Base-by-base conservation (phyloP, 2,113 vertebrate genomes). In the Theristicus caerulescens region DNA sequence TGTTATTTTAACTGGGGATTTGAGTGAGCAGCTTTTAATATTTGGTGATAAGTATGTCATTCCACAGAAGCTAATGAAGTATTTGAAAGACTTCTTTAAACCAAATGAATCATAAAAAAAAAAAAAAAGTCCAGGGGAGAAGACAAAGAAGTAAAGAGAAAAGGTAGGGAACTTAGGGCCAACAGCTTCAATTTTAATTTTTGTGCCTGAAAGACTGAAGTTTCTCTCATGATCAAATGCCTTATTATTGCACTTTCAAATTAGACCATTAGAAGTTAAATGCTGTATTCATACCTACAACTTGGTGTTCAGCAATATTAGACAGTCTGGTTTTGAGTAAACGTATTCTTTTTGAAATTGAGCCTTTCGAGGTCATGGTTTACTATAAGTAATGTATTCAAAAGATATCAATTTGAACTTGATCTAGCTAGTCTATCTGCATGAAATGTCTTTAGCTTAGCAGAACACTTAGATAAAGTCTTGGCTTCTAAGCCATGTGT, bases 1-100 rank as follows among this genome's bases (percentile, higher is more conserved):
- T 96, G 84, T 91, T 67, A 96, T 91, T 95, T 97, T 87, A 93
- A 90, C 78, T 46, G 57, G n/a, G 49, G 52, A 96, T 90, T 97
- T 96, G 32, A 80, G 85, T 84, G 44, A 29, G 58, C 54, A 89
- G 52, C 19, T 78, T 77, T 90, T 95, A 94, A 94, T 96, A 79
- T 86, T 82, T 96, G 82, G 69, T 77, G 84, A 71, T 83, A 95
- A 91, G 17, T 46, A 81, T 82, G 32, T 89, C 65, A 61, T 88
- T 93, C 40, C 80, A 36, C 47, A 90, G 40, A 79, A 88, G 32
- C n/a, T 94, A 96, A 97, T 97, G 95, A 95, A 95, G 49, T 82
- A 93, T 95, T 95, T 96, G 40, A 91, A 94, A 93, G 49, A 65
- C 25, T 85, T 93, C 16, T 88, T 93, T 71, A 91, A 96, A 74